phyloP scores from a whole-genome alignment of 1,140 invertebrate species.

The Trigoniulus corallinus region DNA sequence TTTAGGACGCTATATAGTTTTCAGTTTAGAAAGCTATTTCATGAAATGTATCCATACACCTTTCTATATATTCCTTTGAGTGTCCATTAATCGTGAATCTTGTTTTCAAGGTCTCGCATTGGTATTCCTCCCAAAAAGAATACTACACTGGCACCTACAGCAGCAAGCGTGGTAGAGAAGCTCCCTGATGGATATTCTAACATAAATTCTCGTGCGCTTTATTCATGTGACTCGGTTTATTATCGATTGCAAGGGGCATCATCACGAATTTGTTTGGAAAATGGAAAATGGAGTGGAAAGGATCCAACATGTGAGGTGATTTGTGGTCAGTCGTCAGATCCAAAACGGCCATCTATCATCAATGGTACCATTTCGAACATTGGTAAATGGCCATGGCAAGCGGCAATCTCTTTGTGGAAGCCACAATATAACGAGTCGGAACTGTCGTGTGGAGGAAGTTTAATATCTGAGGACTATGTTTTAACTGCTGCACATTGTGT shows the following conservation, averaged over 20 bases:
- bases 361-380: background rate
- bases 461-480: conserved; percentile 6
- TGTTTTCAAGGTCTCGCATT: background rate
- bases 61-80: too few relatives aligned
- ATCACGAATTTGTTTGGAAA: background rate
- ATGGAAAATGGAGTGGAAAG: background rate
- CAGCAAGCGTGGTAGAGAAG: too few relatives aligned
- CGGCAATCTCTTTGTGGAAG: too few relatives aligned
- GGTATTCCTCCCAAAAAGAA: too few relatives aligned
- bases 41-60: too few relatives aligned
- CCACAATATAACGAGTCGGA: background rate
- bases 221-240: background rate
- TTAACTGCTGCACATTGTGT: conserved; percentile 6
- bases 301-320: background rate
- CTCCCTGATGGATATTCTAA: background rate
- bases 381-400: background rate
- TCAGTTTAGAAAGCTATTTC: too few relatives aligned
- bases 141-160: too few relatives aligned
- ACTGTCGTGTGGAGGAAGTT: conserved; percentile 1
- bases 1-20: background rate
- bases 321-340: background rate
- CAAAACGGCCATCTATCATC: background rate
- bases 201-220: background rate
- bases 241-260: background rate
- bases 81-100: too few relatives aligned